phyloP scores from a whole-genome alignment of 2,113 vertebrate genomes.

The Microcebus ravelobensis region DNA sequence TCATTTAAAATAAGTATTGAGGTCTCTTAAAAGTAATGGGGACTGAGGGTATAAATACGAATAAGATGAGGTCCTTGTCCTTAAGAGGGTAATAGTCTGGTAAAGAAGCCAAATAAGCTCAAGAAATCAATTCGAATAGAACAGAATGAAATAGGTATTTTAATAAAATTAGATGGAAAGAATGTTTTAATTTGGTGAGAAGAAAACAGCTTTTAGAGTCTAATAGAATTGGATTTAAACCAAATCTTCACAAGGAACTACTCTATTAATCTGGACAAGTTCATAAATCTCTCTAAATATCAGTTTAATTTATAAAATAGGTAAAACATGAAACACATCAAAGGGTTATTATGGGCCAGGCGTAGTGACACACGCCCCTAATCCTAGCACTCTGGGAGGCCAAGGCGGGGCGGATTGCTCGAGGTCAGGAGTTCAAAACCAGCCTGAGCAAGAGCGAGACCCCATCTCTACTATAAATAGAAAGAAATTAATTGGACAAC shows the following conservation, averaged over 20 bases:
- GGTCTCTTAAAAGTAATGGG: not conserved
- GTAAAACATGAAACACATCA: not conserved
- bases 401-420: too few relatives aligned
- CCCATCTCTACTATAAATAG: too few relatives aligned
- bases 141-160: not conserved
- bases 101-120: not conserved
- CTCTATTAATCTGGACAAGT: not conserved
- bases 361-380: too few relatives aligned
- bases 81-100: not conserved
- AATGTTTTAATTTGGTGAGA: not conserved
- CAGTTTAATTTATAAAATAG: not conserved
- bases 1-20: not conserved
- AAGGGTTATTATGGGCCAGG: not conserved
- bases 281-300: conserved; percentile 4
- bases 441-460: too few relatives aligned
- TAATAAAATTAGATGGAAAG: not conserved
- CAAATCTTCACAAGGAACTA: not conserved
- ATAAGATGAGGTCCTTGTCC: not conserved
- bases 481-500: too few relatives aligned
- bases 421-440: too few relatives aligned
- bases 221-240: conserved; percentile 31
- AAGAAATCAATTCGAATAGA: not conserved
- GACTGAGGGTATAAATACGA: not conserved
- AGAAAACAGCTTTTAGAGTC: conserved; percentile 5
- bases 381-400: too few relatives aligned